Evolutionary conservation across 1,140 invertebrate species (phyloP), one percentile per base, ranked within the genome.

Genomic region (Panagrolaimus sp.): DNA sequence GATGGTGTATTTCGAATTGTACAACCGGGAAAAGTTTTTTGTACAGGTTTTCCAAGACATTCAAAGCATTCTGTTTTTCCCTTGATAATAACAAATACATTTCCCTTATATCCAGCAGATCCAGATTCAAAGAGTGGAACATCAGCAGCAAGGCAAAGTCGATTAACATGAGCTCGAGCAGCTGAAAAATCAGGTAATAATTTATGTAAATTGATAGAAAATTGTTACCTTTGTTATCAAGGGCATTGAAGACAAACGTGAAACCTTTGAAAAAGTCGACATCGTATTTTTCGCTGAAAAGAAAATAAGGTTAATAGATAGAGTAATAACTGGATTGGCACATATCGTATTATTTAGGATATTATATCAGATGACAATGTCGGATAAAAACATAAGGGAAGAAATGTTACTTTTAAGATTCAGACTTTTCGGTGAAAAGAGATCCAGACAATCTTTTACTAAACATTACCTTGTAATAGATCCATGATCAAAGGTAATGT

Each of bases 1-100:
- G 94, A 96, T n/a, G 96, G 96, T 6, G 96, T 99, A 82, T 99
- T 99, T 62, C 96, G 87, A 75, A 99, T 99, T 0, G 96, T 99
- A 84, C 96, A 99, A 1, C 93, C 93, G 1, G 96, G 94, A 85
- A 90, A 99, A 12, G 91, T 91, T 84, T 94, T 95, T 80, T 94
- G 91, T 55, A 89, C 87, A 43, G 91, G 88, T 43, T 73, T 71
- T 24, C 38, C 65, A 24, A 69, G 89, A 84, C 96, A 99, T 83
- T 99, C 96, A 81, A 96, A 99, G 85, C 96, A 99, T 81, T 95
- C 91, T 8, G 93, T 96, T 28, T 52, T 71, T 10, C 64, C 69
- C 45, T 77, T 71, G 84, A 85, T 85, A 55, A 88, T 87, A 43
- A 88, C 85, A 45, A 84, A 85, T 43, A 88, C 93, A 87, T 97